A percentile compares a stretch with the other conserved stretches of the same genome.
These are phyloP conservation scores for Esox lucius DNA, from an alignment of 2,797 vertebrate species.

Conservation along the genomic window DNA sequence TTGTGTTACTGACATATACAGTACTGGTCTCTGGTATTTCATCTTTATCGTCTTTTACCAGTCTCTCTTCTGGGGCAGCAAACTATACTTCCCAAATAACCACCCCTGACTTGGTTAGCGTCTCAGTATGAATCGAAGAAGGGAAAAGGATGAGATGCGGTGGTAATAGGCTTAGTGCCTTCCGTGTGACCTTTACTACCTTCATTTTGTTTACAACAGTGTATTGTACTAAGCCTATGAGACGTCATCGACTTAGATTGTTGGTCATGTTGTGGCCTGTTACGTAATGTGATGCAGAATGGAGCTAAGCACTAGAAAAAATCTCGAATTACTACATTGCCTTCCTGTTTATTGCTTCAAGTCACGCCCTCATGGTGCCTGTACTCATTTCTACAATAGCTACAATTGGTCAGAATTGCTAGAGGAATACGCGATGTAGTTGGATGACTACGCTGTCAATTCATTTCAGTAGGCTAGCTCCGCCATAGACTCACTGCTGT, in stretches of 20 bases:
- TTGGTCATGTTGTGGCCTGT: not conserved
- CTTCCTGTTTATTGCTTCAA: not conserved
- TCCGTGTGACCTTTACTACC: not conserved
- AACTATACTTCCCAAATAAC: not conserved
- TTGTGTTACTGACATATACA: not conserved
- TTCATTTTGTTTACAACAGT: not conserved
- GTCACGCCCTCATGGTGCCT: not conserved
- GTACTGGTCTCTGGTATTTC: not conserved
- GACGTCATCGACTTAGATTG: not conserved
- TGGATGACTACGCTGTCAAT: slow-evolving; percentile 16
- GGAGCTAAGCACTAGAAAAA: not conserved
- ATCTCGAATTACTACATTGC: not conserved
- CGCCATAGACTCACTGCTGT: not conserved
- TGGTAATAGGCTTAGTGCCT: not conserved
- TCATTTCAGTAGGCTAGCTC: not conserved
- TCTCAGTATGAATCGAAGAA: not conserved
- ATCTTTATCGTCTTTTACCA: not conserved
- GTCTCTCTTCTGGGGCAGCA: not conserved
- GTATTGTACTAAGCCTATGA: not conserved
- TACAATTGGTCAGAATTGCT: not conserved
- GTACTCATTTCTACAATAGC: not conserved
- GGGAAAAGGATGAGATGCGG: not conserved
- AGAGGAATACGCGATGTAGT: slow-evolving; percentile 1
- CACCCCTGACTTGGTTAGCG: not conserved
- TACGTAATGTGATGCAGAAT: not conserved